phyloP scores from a whole-genome alignment of 2,797 vertebrate species.

The Squalus acanthias region DNA sequence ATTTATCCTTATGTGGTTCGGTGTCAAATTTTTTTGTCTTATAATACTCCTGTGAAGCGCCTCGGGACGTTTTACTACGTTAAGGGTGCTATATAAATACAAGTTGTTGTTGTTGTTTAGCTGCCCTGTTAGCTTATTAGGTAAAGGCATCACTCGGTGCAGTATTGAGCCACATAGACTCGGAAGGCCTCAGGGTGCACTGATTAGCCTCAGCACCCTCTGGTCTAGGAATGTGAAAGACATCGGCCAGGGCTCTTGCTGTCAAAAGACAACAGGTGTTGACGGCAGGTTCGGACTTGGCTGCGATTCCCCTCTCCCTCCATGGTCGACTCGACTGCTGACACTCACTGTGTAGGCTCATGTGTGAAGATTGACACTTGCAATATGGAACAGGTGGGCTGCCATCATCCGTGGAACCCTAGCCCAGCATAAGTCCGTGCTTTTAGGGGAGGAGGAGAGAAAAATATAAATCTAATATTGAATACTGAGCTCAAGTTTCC shows the following conservation, averaged over 20 bases:
- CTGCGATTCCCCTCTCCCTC: neutral
- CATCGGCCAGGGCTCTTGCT: neutral
- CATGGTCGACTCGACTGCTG: neutral
- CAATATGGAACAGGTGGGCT: neutral
- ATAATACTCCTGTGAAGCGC: no score
- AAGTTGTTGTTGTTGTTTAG: neutral
- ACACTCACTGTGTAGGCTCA: neutral
- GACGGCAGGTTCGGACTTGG: neutral
- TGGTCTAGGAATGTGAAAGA: neutral
- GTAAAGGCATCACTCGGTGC: neutral
- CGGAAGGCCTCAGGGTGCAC: neutral
- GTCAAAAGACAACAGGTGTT: neutral
- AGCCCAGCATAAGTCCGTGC: neutral
- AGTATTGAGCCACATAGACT: neutral
- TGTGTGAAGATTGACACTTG: neutral
- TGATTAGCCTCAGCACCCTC: neutral
- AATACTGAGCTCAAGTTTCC: neutral
- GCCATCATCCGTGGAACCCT: neutral
- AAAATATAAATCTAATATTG: neutral
- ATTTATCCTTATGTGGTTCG: no score
- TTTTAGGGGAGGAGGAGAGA: neutral
- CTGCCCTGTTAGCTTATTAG: neutral
- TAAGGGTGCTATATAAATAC: no score
- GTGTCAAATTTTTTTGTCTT: no score
- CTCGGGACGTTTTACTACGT: no score